Evolutionary conservation across 2,888 invertebrate genomes (phyloP).

Genomic region (Bellardia pandia): DNA sequence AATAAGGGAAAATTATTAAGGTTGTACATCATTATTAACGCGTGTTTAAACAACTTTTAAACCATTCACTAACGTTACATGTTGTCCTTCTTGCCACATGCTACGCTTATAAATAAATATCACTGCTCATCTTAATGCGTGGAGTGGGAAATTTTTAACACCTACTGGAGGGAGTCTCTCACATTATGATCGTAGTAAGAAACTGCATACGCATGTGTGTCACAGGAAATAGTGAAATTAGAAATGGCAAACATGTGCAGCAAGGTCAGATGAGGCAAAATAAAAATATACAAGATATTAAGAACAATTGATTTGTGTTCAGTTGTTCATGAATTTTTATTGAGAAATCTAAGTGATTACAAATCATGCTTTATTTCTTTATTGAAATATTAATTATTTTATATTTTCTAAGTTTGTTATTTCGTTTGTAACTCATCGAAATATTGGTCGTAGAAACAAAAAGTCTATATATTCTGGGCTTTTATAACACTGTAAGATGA

Average conservation of each 20-base stretch:
- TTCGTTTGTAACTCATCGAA: too few species aligned
- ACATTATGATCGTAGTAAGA: background rate
- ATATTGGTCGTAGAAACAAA: too few species aligned
- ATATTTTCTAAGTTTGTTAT: too few species aligned
- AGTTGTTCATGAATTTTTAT: too few species aligned
- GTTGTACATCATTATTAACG: background rate
- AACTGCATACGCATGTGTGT: background rate
- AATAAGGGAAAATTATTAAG: background rate
- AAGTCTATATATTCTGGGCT: too few species aligned
- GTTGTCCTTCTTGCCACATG: background rate
- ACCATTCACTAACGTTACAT: background rate
- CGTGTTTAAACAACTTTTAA: background rate
- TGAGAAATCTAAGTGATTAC: too few species aligned
- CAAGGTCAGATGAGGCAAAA: background rate
- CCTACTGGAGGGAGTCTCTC: background rate
- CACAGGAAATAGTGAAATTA: background rate
- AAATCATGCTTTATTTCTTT: too few species aligned
- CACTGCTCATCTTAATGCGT: background rate
- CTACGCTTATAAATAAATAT: background rate
- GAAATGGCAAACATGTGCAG: background rate
- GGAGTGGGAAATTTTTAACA: conserved; percentile 18
- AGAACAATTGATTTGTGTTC: too few species aligned
- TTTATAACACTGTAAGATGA: too few species aligned
- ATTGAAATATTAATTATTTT: too few species aligned
- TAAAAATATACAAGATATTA: too few species aligned